These are phyloP conservation scores for Catharus minimus DNA, from an alignment of 2,113 vertebrate genomes.

Conservation along the genomic window DNA sequence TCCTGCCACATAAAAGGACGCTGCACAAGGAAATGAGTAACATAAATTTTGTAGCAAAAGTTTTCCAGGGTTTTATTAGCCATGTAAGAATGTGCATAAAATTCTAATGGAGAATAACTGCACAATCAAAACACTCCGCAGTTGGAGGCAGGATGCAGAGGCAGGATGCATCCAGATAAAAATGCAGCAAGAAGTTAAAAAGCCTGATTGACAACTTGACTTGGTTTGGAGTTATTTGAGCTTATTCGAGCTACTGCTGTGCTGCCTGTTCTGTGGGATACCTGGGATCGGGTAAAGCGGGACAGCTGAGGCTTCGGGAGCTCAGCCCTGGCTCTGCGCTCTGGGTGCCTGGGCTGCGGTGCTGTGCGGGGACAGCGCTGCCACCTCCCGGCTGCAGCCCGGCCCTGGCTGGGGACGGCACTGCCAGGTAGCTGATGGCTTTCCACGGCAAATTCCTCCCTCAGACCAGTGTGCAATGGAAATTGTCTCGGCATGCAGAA, in stretches of 20 bases:
- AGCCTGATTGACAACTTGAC: not conserved
- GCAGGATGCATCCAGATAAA: not conserved
- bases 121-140: not conserved
- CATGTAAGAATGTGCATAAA: not conserved
- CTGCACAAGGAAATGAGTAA: not conserved
- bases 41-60: not conserved
- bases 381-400: not conserved
- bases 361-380: not conserved
- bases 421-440: not conserved
- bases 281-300: not conserved
- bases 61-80: not conserved
- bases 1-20: not conserved
- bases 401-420: not conserved
- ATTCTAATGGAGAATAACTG: not conserved
- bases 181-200: not conserved
- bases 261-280: not conserved
- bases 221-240: not conserved
- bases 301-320: not conserved
- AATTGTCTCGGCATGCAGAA: not conserved
- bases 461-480: rapidly evolving
- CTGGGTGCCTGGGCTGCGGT: rapidly evolving
- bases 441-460: not conserved
- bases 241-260: not conserved
- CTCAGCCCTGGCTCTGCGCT: rapidly evolving
- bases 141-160: not conserved